These are phyloP conservation scores for honey bee (Apis mellifera) DNA, from an alignment of 1,140 invertebrate genomes.

Conservation along the genomic window DNA sequence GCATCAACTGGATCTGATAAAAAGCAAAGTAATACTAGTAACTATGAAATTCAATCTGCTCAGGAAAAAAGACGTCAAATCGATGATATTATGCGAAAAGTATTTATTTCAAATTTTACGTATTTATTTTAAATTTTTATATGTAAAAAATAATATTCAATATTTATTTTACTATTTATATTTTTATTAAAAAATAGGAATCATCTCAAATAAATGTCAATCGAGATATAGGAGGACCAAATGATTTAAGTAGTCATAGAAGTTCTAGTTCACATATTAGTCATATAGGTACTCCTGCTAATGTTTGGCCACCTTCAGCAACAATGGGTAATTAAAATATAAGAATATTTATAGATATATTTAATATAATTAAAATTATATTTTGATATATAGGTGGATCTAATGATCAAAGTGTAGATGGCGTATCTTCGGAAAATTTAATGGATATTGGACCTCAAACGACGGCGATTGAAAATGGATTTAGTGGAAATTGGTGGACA, in stretches of 20 bases:
- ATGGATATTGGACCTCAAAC: conserved; percentile 71
- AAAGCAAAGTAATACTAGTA: conserved; percentile 66
- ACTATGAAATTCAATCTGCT: conserved; percentile 57
- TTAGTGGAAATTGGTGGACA: conserved; percentile 67
- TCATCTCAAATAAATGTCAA: conserved; percentile 70
- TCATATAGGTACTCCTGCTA: conserved; percentile 71
- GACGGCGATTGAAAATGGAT: conserved; percentile 67
- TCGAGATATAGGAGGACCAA: conserved; percentile 62
- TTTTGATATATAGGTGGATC: conserved; percentile 54
- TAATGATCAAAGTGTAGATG: conserved; percentile 69
- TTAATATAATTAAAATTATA: neutral
- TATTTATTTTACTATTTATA: conserved; percentile 4
- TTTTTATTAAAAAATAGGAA: conserved; percentile 62
- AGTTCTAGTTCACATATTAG: conserved; percentile 71
- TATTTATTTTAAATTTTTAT: no score
- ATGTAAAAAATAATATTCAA: neutral
- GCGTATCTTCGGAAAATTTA: conserved; percentile 71
- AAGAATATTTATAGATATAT: neutral
- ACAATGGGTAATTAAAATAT: conserved; percentile 60
- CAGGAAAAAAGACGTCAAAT: conserved; percentile 73
- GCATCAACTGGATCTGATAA: conserved; percentile 59
- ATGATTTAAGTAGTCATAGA: conserved; percentile 69
- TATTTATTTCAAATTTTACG: conserved; percentile 34
- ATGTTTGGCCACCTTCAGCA: conserved; percentile 68
- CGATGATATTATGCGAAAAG: conserved; percentile 77